Percentiles rank a stretch among this genome's conserved stretches.
Evolutionary conservation across 2,888 invertebrate species (phyloP).

Genomic region (Ecdyonurus torrentis): DNA sequence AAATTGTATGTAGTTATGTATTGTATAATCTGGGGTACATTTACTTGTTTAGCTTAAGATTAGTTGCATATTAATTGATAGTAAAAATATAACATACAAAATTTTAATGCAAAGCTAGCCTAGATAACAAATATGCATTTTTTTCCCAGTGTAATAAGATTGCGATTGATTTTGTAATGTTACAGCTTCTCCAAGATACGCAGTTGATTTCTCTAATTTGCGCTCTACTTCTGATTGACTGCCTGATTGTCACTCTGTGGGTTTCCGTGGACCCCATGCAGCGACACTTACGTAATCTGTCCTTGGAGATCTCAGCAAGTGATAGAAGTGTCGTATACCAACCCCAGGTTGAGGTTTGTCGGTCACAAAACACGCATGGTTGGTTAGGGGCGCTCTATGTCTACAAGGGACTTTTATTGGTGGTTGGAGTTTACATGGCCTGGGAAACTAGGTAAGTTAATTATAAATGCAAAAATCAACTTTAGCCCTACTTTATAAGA

Average conservation of each 20-base stretch:
- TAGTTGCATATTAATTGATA: too few species aligned
- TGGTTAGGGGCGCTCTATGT: constrained; percentile 84
- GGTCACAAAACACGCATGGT: constrained; percentile 69
- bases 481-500: too few species aligned
- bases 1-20: too few species aligned
- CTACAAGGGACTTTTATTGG: constrained; percentile 73
- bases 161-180: too few species aligned
- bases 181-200: constrained; percentile 68
- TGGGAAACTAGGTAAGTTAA: constrained; percentile 67
- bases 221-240: constrained; percentile 65
- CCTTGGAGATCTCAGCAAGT: constrained; percentile 54
- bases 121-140: too few species aligned
- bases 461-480: too few species aligned
- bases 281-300: constrained; percentile 63
- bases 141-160: too few species aligned
- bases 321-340: constrained; percentile 73
- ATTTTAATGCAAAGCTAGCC: too few species aligned
- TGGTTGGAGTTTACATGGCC: constrained; percentile 88
- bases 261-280: constrained; percentile 75
- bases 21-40: too few species aligned
- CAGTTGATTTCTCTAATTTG: constrained; percentile 73
- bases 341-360: constrained; percentile 78
- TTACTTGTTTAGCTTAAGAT: too few species aligned
- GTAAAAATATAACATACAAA: too few species aligned
- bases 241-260: constrained; percentile 70